phyloP scores from a whole-genome alignment of 2,888 invertebrate genomes.

The Cryptophagus acutangulus region DNA sequence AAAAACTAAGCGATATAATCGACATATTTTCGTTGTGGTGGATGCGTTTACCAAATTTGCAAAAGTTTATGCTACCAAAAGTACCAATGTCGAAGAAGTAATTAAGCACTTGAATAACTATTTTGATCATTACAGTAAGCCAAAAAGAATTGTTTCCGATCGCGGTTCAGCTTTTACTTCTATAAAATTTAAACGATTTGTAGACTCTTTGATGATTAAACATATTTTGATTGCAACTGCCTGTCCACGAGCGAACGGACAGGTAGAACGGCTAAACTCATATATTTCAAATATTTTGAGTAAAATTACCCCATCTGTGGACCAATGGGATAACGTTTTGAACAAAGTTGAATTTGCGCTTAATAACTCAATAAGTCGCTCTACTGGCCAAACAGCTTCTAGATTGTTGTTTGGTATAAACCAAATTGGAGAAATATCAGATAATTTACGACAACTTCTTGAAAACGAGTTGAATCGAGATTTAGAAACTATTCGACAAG shows the following conservation, averaged over 20 bases:
- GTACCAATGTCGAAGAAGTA: neutral
- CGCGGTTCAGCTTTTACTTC: slow-evolving; percentile 21
- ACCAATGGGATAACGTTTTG: slow-evolving; percentile 20
- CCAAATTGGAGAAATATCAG: slow-evolving; percentile 24
- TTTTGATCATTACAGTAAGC: slow-evolving; percentile 18
- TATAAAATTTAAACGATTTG: slow-evolving; percentile 16
- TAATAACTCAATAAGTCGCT: slow-evolving; percentile 28
- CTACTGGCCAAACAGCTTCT: slow-evolving; percentile 29
- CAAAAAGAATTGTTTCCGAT: slow-evolving; percentile 20
- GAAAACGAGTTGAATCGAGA: neutral
- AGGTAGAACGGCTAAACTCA: slow-evolving; percentile 22
- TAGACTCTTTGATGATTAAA: slow-evolving; percentile 11
- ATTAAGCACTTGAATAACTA: slow-evolving; percentile 6
- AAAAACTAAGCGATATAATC: slow-evolving; percentile 1
- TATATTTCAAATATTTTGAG: slow-evolving; percentile 17
- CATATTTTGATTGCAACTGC: slow-evolving; percentile 22
- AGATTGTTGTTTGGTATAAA: slow-evolving; percentile 31
- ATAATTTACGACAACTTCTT: slow-evolving; percentile 22
- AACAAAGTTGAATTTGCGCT: slow-evolving; percentile 23
- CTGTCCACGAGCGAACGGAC: slow-evolving; percentile 23
- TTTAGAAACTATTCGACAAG: slow-evolving; percentile 6
- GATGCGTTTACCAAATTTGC: slow-evolving; percentile 8
- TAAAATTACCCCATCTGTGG: slow-evolving; percentile 13
- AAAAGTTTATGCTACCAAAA: slow-evolving; percentile 4
- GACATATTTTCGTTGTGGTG: slow-evolving; percentile 5